Conservation (phyloP, 30 jellyfish, hydroid and myxozoan genomes). For the Aurelia coerulea region DNA sequence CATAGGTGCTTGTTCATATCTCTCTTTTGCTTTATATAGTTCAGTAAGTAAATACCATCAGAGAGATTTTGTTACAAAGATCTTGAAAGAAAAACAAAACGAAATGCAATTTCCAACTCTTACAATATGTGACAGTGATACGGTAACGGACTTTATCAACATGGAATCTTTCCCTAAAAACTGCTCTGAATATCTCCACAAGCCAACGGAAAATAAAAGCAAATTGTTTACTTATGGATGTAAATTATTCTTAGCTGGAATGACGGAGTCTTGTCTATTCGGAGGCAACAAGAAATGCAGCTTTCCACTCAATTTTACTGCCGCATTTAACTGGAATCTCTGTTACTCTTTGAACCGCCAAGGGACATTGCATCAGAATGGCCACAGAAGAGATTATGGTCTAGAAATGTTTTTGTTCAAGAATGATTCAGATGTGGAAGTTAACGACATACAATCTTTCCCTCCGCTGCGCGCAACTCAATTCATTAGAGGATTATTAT, state of each 20-base stretch:
- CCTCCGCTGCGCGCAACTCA: not conserved
- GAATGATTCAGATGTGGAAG: not conserved
- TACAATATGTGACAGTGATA: too few species aligned
- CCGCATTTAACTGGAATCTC: constrained; percentile 4
- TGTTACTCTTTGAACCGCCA: constrained; percentile 20
- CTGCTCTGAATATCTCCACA: too few species aligned
- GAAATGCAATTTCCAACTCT: too few species aligned
- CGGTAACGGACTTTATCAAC: too few species aligned
- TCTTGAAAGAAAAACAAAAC: too few species aligned
- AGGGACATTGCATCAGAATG: constrained; percentile 7
- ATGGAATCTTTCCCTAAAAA: too few species aligned
- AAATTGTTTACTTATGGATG: constrained; percentile 13
- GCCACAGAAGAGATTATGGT: not conserved
- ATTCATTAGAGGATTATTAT: not conserved
- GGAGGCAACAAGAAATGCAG: not conserved
- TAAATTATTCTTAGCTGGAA: constrained; percentile 10
- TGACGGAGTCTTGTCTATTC: not conserved
- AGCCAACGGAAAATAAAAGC: not conserved
- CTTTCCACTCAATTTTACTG: constrained; percentile 1
- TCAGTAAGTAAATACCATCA: too few species aligned
- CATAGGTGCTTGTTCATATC: not conserved
- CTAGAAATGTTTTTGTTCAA: constrained; percentile 15
- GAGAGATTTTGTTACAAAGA: too few species aligned
- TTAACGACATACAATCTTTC: too few species aligned
- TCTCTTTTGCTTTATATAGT: not conserved